Evolutionary conservation across 1,140 invertebrate genomes (phyloP), one percentile per base, ranked within the genome.

Genomic region (Mamestra configurata): DNA sequence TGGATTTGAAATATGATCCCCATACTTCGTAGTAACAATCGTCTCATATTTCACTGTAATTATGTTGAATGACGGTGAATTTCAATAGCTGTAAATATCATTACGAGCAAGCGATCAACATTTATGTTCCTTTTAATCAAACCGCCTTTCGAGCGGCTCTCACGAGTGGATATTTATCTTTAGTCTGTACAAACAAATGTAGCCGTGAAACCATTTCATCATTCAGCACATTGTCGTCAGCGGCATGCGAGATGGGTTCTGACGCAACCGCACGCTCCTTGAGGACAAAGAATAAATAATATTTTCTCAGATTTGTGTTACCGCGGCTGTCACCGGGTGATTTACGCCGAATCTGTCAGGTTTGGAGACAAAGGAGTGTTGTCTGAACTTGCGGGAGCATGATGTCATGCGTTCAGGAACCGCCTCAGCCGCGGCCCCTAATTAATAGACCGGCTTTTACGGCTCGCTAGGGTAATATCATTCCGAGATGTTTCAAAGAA

Each of bases 371-470:
- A 94, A 94, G 92, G 81, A 81, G 84, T 86, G 81, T 92, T 92
- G 89, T 92, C 79, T 82, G 87, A 89, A 87, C 89, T 82, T 87
- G 83, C 87, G 83, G 81, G 86, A 82, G 80, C 87, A 85, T 94
- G 93, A 94, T 93, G 91, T 94, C 93, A 94, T 87, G 55, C 87
- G 75, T 83, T 80, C 84, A 86, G 80, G 84, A 88, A 84, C 55
- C 20, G 75, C 77, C 46, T 85, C 73, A 70, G 84, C 87, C 87
- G 71, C 75, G 79, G 84, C 79, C 84, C 68, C 87, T 94, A 94
- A 94, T 94, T 94, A 94, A 89, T 94, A 94, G 90, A 90, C 78
- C 79, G 87, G 84, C 86, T 87, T 92, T 92, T 92, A 93, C 84
- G 89, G 84, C 79, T 77, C 68, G 84, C 88, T 88, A 86, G 82